Conservation (phyloP, 2,113 vertebrate genomes). For the Trichechus manatus region DNA sequence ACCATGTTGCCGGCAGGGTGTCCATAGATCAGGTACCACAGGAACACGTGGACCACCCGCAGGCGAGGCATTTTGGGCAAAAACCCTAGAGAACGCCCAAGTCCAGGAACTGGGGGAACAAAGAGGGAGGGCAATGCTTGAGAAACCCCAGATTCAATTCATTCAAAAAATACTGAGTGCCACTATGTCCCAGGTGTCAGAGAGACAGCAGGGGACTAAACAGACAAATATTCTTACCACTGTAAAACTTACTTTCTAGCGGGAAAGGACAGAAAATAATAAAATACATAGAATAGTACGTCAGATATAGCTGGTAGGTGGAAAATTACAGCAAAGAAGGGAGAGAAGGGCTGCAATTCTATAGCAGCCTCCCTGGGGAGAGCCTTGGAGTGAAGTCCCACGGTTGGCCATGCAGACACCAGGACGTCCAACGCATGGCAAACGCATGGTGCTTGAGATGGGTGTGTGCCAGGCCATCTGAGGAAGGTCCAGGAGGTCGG, state of each 20-base stretch:
- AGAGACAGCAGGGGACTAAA: not conserved
- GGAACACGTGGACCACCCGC: slow-evolving; percentile 91
- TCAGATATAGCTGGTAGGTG: too few species aligned
- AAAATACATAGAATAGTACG: not conserved
- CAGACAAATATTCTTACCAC: not conserved
- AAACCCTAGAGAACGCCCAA: slow-evolving; percentile 94
- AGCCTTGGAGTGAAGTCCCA: not conserved
- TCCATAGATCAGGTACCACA: slow-evolving; percentile 96
- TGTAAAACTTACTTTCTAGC: not conserved
- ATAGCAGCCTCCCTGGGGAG: not conserved
- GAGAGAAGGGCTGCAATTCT: not conserved
- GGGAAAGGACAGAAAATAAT: not conserved
- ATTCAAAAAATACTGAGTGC: not conserved
- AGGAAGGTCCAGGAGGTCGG: not conserved
- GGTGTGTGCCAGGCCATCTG: rapidly evolving
- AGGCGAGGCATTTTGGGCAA: slow-evolving; percentile 98
- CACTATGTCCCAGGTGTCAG: not conserved
- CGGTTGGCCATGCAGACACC: rapidly evolving
- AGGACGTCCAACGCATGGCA: rapidly evolving
- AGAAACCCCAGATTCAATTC: not conserved
- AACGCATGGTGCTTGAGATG: rapidly evolving
- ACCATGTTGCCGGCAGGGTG: slow-evolving; percentile 86
- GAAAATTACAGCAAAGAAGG: not conserved
- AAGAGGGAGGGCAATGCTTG: not conserved
- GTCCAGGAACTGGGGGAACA: slow-evolving; percentile 91